phyloP scores from a whole-genome alignment of 2,888 invertebrate species.

The Lasioglossum oenotherae region DNA sequence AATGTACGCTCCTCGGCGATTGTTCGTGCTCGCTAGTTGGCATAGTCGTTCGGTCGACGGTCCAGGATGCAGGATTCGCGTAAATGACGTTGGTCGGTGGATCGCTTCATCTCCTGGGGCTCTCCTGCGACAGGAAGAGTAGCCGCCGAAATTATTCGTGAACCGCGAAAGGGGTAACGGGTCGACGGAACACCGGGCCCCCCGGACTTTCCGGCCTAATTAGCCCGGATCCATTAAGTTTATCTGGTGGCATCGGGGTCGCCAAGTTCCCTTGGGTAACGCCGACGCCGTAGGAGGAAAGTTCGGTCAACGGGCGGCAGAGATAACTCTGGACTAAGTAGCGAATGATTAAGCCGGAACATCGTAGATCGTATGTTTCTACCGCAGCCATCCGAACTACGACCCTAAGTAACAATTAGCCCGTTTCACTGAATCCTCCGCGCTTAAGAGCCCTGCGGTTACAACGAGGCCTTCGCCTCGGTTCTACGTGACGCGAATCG shows the following conservation, averaged over 20 bases:
- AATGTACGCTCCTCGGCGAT: slow-evolving; percentile 37
- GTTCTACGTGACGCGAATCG: background rate
- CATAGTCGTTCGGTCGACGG: slow-evolving; percentile 64
- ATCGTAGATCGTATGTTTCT: slow-evolving; percentile 40
- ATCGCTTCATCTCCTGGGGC: slow-evolving; percentile 70
- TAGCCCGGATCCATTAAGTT: slow-evolving; percentile 80
- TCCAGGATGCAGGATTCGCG: slow-evolving; percentile 69
- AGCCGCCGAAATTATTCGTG: slow-evolving; percentile 65
- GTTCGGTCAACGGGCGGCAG: slow-evolving; percentile 45
- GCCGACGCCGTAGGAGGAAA: slow-evolving; percentile 49
- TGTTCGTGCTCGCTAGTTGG: slow-evolving; percentile 41
- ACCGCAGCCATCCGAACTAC: slow-evolving; percentile 17
- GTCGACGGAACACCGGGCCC: slow-evolving; percentile 27
- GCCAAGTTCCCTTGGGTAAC: slow-evolving; percentile 55
- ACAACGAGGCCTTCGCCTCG: background rate
- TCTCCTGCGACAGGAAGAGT: slow-evolving; percentile 67
- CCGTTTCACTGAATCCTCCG: slow-evolving; percentile 17
- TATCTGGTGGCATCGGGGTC: slow-evolving; percentile 73
- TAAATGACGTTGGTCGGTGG: slow-evolving; percentile 69
- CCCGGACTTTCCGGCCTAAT: slow-evolving; percentile 73
- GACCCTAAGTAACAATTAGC: slow-evolving; percentile 49
- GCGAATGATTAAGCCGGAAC: slow-evolving; percentile 68
- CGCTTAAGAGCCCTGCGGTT: slow-evolving; percentile 6
- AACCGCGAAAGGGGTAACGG: slow-evolving; percentile 58
- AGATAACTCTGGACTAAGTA: slow-evolving; percentile 59